Percentiles rank a stretch among this genome's conserved stretches.
Evolutionary conservation across 2,113 vertebrate genomes (phyloP).

Genomic region (Callipepla californica): DNA sequence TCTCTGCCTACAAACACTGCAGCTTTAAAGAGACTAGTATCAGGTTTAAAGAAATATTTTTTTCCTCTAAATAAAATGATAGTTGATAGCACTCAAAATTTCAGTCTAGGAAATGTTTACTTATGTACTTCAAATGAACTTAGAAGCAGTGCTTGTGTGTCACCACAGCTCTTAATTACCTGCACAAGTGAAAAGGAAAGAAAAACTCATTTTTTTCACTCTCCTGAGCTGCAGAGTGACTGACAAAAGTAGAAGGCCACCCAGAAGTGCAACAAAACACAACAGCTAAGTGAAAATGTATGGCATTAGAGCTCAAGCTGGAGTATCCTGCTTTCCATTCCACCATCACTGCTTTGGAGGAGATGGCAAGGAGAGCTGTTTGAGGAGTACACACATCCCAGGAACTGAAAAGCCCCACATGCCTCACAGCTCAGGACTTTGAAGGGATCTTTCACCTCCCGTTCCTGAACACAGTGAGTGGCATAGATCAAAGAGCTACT

Average conservation of each 20-base stretch:
- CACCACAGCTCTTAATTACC: neutral
- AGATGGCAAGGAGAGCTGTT: neutral
- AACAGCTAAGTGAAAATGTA: neutral
- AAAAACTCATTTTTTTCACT: neutral
- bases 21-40: neutral
- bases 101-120: no score
- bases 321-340: neutral
- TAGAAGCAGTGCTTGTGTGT: neutral
- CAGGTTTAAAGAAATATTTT: neutral
- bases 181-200: neutral
- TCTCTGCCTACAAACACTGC: neutral
- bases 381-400: neutral
- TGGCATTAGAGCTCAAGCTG: neutral
- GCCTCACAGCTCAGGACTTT: neutral
- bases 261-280: neutral
- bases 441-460: neutral
- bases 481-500: neutral
- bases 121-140: neutral
- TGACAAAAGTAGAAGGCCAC: neutral
- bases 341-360: fast-evolving
- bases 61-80: neutral
- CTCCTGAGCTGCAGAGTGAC: neutral
- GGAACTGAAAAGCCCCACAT: neutral
- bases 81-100: neutral
- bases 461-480: neutral